Base-by-base conservation (phyloP, 2,888 invertebrate species). In the Euplagia quadripunctaria region DNA sequence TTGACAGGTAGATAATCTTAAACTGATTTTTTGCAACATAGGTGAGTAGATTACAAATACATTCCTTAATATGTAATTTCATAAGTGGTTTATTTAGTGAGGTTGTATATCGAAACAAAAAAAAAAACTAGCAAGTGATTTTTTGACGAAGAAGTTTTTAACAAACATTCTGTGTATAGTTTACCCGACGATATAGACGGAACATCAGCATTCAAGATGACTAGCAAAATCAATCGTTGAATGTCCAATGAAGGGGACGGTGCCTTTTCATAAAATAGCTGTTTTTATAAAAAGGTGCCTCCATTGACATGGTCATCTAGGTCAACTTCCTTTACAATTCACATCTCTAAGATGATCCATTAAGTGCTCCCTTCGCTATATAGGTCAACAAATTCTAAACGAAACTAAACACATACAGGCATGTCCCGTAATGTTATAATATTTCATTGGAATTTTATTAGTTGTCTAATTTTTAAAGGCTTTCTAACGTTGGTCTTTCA, bases 231-330 rank as follows among this genome's bases (percentile, higher is more conserved):
- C 61, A 69, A 66, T 61, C 58, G 9, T 3, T 58, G 66, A 71
- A 66, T 31, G 49, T 20, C 20, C n/a, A 31, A 46, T 61, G 58
- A 71, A 66, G 46, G 46, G 43, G 7, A 41, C 58, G 55, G 64
- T 52, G 43, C 55, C 68, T 52, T 61, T 69, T 69, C 61, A 42
- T 61, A 61, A 31, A 49, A 68, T 20, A 61, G n/a, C 46, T 42
- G 46, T 58, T 31, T 64, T 58, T 58, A 68, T 52, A 52, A 52
- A 69, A 69, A 58, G 69, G 46, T 69, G 1, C 42, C 31, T 31
- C 69, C 61, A 58, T 69, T 69, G 61, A 69, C 69, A 31, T 16
- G 69, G 61, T 69, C 69, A 61, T 69, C 61, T 69, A 17, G 69
- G 69, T 69, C 61, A 58, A 58, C 31, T 11, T 17, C 61, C 43